Evolutionary conservation across 2,797 vertebrate genomes (phyloP), one percentile per base, ranked within the genome.

Genomic region (Acipenser transmontanus): DNA sequence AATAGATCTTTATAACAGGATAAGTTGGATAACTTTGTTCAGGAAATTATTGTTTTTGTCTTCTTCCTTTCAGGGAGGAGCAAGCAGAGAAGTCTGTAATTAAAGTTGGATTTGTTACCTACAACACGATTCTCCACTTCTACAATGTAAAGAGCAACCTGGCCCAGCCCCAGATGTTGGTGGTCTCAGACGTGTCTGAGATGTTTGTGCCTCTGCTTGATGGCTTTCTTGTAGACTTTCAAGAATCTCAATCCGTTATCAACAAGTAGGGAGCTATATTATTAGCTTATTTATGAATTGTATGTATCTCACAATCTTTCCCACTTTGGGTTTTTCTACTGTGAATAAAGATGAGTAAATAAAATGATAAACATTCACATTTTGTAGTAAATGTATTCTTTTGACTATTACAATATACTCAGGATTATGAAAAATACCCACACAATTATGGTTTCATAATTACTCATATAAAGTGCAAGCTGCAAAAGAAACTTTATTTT

Each of bases 141-240:
- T 99, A 98, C 78, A 98, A 99, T 2, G 93, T 99, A 49, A 98
- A 98, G 81, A 94, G 94, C 67, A 88, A 89, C n/a, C 76, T 99
- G 82, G 96, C 95, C 59, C 96, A 98, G 84, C 95, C 97, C 1
- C 97, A 99, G 91, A 99, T 98, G 97, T 93, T 99, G 95, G 94
- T 99, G 78, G 96, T 99, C 64, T 97, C 97, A 0, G 97, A 99
- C 61, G 89, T 95, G 0, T 83, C 89, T 0, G 97, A 99, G 79
- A 93, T 98, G 85, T 99, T 98, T 63, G 91, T 99, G 50, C 97
- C 96, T 1, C 83, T 99, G 72, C 84, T 96, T 10, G 95, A 99
- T n/a, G 97, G 96, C 59, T 96, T 99, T 81, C 93, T 98, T 0
- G 97, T 99, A 69, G 89, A 88, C 88, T 97, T 93, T 66, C 88